These are phyloP conservation scores for Rhadina sibilatrix DNA, from an alignment of 2,113 vertebrate species.

Conservation along the genomic window DNA sequence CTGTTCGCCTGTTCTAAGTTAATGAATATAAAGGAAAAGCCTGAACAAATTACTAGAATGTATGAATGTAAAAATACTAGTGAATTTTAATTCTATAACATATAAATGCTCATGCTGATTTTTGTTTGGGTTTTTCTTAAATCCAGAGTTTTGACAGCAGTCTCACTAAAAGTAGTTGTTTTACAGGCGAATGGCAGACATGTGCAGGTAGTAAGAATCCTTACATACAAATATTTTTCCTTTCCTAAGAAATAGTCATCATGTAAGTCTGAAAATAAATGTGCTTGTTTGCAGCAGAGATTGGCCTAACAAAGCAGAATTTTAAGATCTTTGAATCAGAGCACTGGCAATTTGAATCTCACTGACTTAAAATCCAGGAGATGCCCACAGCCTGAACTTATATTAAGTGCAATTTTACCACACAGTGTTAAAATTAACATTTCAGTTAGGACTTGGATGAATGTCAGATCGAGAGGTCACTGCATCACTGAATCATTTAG, in stretches of 20 bases:
- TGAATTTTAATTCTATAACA: not conserved
- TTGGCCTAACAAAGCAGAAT: not conserved
- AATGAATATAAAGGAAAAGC: not conserved
- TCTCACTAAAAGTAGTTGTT: not conserved
- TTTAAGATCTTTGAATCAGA: not conserved
- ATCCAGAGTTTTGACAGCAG: not conserved
- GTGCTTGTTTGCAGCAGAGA: not conserved
- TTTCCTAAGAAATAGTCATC: not conserved
- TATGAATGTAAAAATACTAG: not conserved
- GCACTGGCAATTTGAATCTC: not conserved
- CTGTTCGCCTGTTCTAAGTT: not conserved
- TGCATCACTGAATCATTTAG: not conserved
- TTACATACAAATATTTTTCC: not conserved
- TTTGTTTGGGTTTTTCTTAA: not conserved
- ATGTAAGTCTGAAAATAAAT: not conserved
- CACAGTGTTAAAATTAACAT: not conserved
- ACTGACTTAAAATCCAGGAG: not conserved
- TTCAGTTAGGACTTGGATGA: not conserved
- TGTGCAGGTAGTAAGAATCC: not conserved
- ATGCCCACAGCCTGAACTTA: not conserved
- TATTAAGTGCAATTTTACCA: accelerated
- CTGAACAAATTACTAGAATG: not conserved
- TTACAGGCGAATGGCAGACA: not conserved
- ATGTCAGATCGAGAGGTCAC: not conserved
- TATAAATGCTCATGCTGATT: not conserved